Evolutionary conservation across 2,888 invertebrate genomes (phyloP).

Genomic region (Aphrophora alni): DNA sequence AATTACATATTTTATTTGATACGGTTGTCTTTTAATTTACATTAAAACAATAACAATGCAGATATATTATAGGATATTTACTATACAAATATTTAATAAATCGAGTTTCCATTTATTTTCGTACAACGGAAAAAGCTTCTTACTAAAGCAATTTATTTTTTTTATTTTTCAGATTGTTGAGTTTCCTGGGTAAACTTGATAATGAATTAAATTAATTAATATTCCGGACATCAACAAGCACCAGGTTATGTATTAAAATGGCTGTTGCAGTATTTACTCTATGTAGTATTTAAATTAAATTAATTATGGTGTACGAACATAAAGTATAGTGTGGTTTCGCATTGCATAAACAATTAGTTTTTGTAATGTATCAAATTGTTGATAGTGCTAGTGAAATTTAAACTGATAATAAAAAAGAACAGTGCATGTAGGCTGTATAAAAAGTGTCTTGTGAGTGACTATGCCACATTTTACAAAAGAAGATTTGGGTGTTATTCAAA

Average conservation of each 20-base stretch:
- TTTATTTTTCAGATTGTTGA: background rate
- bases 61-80: too few relatives aligned
- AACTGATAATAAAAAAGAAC: background rate
- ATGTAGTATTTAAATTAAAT: background rate
- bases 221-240: background rate
- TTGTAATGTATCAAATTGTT: background rate
- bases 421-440: background rate
- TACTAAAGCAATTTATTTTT: background rate
- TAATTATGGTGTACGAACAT: background rate
- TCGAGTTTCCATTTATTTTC: background rate
- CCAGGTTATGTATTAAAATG: background rate
- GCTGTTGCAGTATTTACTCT: background rate
- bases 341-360: background rate
- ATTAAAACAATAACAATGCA: too few relatives aligned
- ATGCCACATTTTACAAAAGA: slow-evolving; percentile 39
- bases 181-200: slow-evolving; percentile 6
- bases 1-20: too few relatives aligned
- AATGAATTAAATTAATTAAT: background rate
- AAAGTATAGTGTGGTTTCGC: background rate
- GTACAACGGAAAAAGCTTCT: background rate
- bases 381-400: background rate
- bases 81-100: too few relatives aligned
- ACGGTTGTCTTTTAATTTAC: too few relatives aligned
- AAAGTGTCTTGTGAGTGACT: slow-evolving; percentile 32
- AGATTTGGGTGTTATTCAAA: slow-evolving; percentile 35